Base-by-base conservation (phyloP, 1,140 invertebrate species). In the Goniozus legneri region DNA sequence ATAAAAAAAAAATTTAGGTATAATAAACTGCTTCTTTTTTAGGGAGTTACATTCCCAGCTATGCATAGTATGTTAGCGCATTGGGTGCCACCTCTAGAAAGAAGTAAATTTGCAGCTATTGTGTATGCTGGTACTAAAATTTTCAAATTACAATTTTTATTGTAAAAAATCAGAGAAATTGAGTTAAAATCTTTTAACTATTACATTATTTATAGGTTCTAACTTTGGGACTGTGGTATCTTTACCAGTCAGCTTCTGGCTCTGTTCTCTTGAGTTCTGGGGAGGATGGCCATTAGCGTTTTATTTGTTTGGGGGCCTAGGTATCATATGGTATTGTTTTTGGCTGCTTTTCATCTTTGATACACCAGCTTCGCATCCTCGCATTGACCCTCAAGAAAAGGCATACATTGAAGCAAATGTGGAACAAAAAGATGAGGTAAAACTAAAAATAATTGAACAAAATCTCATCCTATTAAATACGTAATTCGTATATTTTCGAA, bases 1-100 rank as follows among this genome's bases (percentile, higher is more conserved):
- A 21, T 46, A 30, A 33, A 37, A n/a, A 37, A 53, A 22, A 22
- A 18, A 43, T 31, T 16, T 30, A 3, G 36, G 3, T 38, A 20
- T 8, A 36, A 20, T 54, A 21, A 14, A 24, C 10, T 35, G 8
- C 21, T 47, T 54, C n/a, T 8, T 61, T 73, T 66, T 55, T 58
- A 84, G 80, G 88, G 88, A 27, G 88, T 90, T 19, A 91, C 88
- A 32, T 91, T 87, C 73, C 89, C 88, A 32, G 84, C 88, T 1
- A 88, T 91, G 84, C 85, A 89, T 65, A 84, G 83, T 18, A 88
- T 92, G 82, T 67, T 91, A 20, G 86, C 88, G 3, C 80, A 83
- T 44, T 92, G 89, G 89, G 86, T 89, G 33, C 89, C 89, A 4
- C 86, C 87, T 8, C 67, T 87, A 50, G 89, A 91, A 66, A 79